phyloP scores from a whole-genome alignment of 2,113 vertebrate genomes.

The Gallinago jamesoni region DNA sequence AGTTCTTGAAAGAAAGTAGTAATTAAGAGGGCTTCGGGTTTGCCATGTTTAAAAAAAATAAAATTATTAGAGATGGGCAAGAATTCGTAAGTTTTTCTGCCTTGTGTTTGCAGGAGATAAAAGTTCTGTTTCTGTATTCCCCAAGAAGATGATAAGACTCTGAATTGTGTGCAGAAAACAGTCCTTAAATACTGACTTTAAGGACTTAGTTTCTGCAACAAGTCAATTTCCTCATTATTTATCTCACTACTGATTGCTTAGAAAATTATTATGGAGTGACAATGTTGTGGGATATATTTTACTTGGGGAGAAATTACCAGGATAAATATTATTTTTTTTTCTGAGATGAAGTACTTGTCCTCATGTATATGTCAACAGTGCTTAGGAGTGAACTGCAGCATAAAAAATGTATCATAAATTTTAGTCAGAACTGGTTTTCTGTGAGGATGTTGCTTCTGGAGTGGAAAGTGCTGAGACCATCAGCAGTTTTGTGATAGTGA shows the following conservation, averaged over 20 bases:
- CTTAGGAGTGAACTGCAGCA: neutral
- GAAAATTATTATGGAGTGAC: neutral
- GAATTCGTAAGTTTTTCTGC: neutral
- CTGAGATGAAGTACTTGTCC: neutral
- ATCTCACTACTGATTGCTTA: neutral
- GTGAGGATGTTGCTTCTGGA: neutral
- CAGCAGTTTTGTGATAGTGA: neutral
- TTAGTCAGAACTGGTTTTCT: neutral
- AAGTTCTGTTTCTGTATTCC: neutral
- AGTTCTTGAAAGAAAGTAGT: neutral
- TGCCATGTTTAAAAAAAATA: neutral
- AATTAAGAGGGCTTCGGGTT: neutral
- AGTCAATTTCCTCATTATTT: neutral
- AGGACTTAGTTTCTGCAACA: neutral
- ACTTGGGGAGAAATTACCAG: neutral
- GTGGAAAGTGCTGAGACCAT: neutral
- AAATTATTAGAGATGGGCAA: neutral
- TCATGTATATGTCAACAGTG: fast-evolving
- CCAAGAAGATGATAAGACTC: neutral
- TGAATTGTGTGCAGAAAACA: neutral
- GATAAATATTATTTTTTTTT: neutral
- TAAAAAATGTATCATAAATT: neutral
- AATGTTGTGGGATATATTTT: neutral
- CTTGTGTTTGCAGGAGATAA: neutral
- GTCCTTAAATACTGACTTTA: neutral